Conservation (phyloP, 2,888 invertebrate genomes). For the Aphidoletes aphidimyza region DNA sequence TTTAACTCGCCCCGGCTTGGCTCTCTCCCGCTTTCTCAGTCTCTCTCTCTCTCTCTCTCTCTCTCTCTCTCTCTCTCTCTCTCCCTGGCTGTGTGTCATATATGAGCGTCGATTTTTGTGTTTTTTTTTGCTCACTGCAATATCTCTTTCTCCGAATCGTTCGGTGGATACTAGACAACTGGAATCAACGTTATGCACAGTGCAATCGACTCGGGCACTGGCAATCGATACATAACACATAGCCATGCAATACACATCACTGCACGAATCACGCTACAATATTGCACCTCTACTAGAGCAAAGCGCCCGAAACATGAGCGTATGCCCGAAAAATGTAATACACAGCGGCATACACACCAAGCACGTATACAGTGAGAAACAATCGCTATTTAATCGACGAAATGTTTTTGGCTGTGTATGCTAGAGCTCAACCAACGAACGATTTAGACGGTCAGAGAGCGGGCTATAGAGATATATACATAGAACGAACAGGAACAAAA, state of each 20-base stretch:
- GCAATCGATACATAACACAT: conserved; percentile 43
- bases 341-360: not conserved
- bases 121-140: not conserved
- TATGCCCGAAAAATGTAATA: not conserved
- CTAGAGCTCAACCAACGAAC: no score
- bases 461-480: not conserved
- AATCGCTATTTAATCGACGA: conserved; percentile 42
- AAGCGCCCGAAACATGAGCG: not conserved
- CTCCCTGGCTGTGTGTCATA: not conserved
- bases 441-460: not conserved
- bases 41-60: not conserved
- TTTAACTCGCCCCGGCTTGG: not conserved
- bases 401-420: no score
- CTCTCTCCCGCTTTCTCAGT: not conserved
- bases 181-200: conserved; percentile 26
- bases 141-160: conserved; percentile 45
- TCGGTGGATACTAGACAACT: conserved; percentile 21
- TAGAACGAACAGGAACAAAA: not conserved
- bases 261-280: conserved; percentile 7
- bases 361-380: conserved; percentile 46
- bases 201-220: conserved; percentile 26
- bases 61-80: not conserved
- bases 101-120: not conserved
- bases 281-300: not conserved
- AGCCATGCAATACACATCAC: no score